These are phyloP conservation scores for Mycetomoellerius zeteki DNA, from an alignment of 1,140 invertebrate species.

Conservation along the genomic window DNA sequence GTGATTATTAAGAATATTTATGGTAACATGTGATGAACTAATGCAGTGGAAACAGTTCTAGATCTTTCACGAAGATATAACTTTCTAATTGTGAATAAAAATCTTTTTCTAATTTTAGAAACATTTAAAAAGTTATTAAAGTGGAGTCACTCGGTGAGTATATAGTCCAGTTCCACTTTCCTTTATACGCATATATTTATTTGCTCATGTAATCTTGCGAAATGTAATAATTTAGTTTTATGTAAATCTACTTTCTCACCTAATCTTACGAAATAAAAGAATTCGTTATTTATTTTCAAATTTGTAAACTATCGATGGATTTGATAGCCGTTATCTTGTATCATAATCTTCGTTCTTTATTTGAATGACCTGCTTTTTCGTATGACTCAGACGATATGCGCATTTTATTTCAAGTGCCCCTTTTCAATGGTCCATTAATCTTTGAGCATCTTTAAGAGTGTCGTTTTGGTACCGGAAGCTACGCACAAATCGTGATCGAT, in stretches of 20 bases:
- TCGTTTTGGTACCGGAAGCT: background rate
- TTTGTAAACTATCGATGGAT: background rate
- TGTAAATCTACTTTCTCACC: conserved; percentile 27
- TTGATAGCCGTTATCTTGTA: background rate
- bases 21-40: background rate
- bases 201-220: background rate
- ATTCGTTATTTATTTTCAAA: background rate
- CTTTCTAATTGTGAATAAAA: background rate
- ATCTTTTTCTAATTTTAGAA: background rate
- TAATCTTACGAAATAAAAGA: background rate
- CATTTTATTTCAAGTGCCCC: background rate
- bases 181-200: conserved; percentile 1
- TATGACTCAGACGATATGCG: background rate
- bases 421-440: background rate
- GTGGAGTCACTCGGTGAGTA: background rate
- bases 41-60: background rate
- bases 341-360: background rate
- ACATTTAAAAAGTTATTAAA: background rate
- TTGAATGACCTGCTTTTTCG: conserved; percentile 11
- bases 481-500: background rate
- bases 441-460: background rate
- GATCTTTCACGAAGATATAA: background rate
- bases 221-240: conserved; percentile 36
- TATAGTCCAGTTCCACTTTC: conserved; percentile 14
- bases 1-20: background rate